These are phyloP conservation scores for Tenthredo distinguenda DNA, from an alignment of 2,888 invertebrate species.

Conservation along the genomic window DNA sequence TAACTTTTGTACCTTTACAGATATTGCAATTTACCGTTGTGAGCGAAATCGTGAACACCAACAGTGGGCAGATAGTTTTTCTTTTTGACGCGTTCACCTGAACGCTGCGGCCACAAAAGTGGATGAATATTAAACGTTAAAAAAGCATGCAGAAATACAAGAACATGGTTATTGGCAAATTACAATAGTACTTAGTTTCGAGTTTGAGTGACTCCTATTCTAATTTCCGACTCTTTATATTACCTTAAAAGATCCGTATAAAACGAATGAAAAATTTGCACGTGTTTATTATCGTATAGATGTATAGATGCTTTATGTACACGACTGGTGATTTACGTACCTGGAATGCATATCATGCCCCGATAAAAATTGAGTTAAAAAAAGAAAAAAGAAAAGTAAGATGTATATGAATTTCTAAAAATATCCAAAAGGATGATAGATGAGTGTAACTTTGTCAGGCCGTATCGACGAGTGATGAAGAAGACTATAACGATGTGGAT, in stretches of 20 bases:
- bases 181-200: not conserved
- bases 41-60: not conserved
- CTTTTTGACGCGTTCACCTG: not conserved
- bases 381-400: not conserved
- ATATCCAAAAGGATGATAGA: not conserved
- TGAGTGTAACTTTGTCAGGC: not conserved
- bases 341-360: not conserved
- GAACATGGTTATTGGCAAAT: not conserved
- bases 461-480: not conserved
- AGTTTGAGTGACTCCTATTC: not conserved
- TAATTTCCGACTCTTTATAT: not conserved
- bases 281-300: not conserved
- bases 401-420: not conserved
- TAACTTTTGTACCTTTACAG: constrained; percentile 37
- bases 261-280: not conserved
- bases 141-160: not conserved
- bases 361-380: not conserved
- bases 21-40: not conserved
- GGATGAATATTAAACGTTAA: not conserved
- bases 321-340: not conserved
- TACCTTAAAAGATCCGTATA: not conserved
- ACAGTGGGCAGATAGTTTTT: not conserved
- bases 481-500: not conserved
- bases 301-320: too few relatives aligned
- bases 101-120: not conserved